These are phyloP conservation scores for Teleogryllus oceanicus DNA, from an alignment of 2,888 invertebrate genomes.

Conservation along the genomic window DNA sequence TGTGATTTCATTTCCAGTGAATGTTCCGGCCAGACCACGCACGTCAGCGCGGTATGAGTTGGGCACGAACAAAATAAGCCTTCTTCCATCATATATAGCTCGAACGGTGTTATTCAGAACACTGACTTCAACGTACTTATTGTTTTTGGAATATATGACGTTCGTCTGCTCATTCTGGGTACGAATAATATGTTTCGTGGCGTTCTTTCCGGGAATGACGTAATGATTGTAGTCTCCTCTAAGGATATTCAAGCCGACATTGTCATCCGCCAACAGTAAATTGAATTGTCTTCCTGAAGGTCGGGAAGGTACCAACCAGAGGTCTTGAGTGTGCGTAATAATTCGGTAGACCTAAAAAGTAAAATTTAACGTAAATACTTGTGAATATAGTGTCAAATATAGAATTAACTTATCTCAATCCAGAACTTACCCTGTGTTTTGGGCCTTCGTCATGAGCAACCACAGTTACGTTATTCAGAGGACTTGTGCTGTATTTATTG, in stretches of 20 bases:
- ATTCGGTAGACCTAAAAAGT: no score
- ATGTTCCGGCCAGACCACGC: background rate
- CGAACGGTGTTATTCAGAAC: background rate
- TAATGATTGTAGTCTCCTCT: background rate
- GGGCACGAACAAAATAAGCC: background rate
- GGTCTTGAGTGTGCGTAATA: no score
- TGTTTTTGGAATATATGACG: background rate
- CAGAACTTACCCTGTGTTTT: background rate
- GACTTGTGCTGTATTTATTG: background rate
- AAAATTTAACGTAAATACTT: no score
- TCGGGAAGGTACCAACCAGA: no score
- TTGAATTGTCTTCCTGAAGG: background rate
- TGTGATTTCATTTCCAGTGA: background rate
- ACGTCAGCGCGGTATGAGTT: background rate
- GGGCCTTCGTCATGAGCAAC: background rate
- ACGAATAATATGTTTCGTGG: background rate
- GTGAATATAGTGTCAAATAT: no score
- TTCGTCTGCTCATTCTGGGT: background rate
- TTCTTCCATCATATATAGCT: background rate
- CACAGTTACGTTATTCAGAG: background rate
- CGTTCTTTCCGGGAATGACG: background rate
- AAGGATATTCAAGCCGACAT: background rate
- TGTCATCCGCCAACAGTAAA: background rate
- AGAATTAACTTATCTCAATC: no score
- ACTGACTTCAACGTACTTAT: no score